These are phyloP conservation scores for Marisa cornuarietis DNA, from an alignment of 1,140 invertebrate species.

Conservation along the genomic window DNA sequence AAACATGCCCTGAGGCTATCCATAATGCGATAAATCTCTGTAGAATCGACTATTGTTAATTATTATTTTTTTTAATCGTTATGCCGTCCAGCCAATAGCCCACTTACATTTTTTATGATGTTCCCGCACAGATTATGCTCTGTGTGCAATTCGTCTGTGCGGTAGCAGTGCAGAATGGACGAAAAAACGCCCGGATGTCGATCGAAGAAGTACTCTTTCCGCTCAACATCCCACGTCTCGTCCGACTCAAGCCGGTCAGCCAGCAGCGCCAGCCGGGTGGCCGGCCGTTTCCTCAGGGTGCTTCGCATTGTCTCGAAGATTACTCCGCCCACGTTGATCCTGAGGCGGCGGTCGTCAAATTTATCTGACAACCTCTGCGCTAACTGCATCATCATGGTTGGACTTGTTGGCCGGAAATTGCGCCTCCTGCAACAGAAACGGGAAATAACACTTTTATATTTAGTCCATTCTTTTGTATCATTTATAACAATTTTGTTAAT, in stretches of 20 bases:
- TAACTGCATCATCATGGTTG: conserved; percentile 1
- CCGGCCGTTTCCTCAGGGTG: conserved; percentile 43
- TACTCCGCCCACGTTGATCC: conserved; percentile 50
- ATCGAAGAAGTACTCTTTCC: conserved; percentile 60
- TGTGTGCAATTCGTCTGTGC: conserved; percentile 77
- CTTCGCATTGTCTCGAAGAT: conserved; percentile 47
- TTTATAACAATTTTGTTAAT: no score
- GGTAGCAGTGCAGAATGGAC: conserved; percentile 59
- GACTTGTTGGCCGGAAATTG: no score
- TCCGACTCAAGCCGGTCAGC: conserved; percentile 47
- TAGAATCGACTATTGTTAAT: no score
- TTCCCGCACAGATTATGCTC: conserved; percentile 98
- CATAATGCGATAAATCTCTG: no score
- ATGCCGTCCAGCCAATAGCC: background rate
- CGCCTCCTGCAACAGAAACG: no score
- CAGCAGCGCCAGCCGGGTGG: conserved; percentile 49
- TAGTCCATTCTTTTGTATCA: background rate
- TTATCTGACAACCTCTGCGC: conserved; percentile 12
- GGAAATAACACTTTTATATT: no score
- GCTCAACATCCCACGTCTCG: conserved; percentile 49
- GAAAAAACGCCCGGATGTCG: conserved; percentile 58
- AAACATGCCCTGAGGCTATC: no score
- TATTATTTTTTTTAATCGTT: no score
- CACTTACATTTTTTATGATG: conserved; percentile 83
- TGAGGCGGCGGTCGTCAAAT: conserved; percentile 36